These are phyloP conservation scores for Malurus splendens DNA, from an alignment of 2,797 vertebrate species.

Conservation along the genomic window DNA sequence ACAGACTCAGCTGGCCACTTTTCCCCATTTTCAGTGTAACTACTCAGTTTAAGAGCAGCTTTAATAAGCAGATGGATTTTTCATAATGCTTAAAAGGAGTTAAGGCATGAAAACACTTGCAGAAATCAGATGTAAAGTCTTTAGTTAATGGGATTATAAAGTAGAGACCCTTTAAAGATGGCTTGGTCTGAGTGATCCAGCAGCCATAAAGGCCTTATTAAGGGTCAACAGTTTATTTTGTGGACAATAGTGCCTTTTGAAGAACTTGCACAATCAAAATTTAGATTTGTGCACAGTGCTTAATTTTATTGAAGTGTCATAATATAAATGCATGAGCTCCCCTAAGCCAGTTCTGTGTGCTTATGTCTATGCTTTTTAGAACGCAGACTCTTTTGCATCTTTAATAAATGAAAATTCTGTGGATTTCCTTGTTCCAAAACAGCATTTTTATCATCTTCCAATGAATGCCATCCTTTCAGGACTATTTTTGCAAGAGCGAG, in stretches of 20 bases:
- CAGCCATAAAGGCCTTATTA: neutral
- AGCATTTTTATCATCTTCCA: neutral
- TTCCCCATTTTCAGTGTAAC: neutral
- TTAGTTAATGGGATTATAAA: constrained; percentile 41
- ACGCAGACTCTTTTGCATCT: neutral
- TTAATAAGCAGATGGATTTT: constrained; percentile 34
- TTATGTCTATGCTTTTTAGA: neutral
- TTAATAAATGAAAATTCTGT: neutral
- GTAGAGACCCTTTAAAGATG: constrained; percentile 3
- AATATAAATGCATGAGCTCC: constrained; percentile 10
- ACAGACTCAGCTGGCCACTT: neutral
- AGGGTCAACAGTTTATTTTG: constrained; percentile 4
- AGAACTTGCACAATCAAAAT: neutral
- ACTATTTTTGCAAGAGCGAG: neutral
- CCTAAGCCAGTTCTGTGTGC: neutral
- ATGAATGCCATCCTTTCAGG: neutral
- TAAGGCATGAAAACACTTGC: constrained; percentile 23
- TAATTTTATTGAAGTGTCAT: neutral
- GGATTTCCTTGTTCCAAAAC: neutral
- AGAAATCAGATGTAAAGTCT: constrained; percentile 31
- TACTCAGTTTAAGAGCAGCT: neutral
- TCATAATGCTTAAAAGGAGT: constrained; percentile 19
- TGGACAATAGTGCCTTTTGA: neutral
- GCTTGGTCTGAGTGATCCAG: constrained; percentile 4
- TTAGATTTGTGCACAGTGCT: neutral